Evolutionary conservation across 30 jellyfish, hydroid and myxozoan species (phyloP), one percentile per base, ranked within the genome.

Genomic region (Aurelia coerulea): DNA sequence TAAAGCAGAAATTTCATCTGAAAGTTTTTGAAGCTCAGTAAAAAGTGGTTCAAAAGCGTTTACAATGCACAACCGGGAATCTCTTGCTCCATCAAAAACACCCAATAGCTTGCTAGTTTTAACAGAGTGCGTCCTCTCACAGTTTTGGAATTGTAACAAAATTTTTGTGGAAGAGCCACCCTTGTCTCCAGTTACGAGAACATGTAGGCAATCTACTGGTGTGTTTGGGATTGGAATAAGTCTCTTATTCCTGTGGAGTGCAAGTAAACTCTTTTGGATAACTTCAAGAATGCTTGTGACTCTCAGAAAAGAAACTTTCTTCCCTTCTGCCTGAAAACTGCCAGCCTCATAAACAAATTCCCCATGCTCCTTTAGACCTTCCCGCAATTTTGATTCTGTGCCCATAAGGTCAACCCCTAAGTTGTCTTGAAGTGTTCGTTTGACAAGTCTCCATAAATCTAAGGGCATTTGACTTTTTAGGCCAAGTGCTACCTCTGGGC

Each of bases 201-300:
- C 51, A 12, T 67, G 78, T 32, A 67, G 18, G 50, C 78, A 67
- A 37, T 67, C 78, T 67, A 67, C 41, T 4, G 78, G 78, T 19
- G 78, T 67, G 18, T 67, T 67, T 19, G 78, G 50, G 50, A 67
- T 67, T 12, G 78, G 78, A 17, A 67, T 67, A 0, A 67, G 56
- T 32, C 16, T 2, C 18, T 67, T 67, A 32, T 12, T 32, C 78
- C 78, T 67, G 78, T 32, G 41, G 1, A 67, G 56, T 67, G 78
- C 78, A 67, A 67, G 78, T 32, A 67, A 58, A 67, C 78, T 67
- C 50, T 67, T 67, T 67, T 67, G 51, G 50, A 67, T 67, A 9
- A 67, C 78, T n/a, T 67, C 78, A 67, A 67, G 78, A 67, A 67
- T 67, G 16, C 59, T 67, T 67, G 78, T 32, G 50, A 67, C 78